These are phyloP conservation scores for Henicopernis longicauda DNA, from an alignment of 2,113 vertebrate genomes.

Conservation along the genomic window DNA sequence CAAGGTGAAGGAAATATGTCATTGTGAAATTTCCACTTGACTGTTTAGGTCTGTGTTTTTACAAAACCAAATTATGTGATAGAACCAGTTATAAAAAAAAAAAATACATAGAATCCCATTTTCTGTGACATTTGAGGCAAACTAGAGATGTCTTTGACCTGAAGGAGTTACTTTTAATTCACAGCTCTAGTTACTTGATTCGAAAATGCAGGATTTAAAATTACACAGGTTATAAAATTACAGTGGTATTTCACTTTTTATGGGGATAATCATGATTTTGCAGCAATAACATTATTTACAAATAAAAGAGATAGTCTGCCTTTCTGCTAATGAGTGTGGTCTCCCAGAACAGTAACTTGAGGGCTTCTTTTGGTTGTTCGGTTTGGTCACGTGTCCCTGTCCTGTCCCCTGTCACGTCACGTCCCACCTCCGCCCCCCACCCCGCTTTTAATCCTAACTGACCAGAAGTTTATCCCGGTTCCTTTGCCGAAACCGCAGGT, in stretches of 20 bases:
- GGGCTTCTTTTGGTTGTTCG: neutral
- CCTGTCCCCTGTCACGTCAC: neutral
- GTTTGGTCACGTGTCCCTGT: neutral
- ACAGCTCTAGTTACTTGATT: neutral
- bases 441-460: neutral
- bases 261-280: neutral
- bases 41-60: neutral
- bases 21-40: neutral
- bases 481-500: neutral
- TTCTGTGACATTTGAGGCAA: neutral
- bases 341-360: neutral
- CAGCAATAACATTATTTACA: neutral
- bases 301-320: neutral
- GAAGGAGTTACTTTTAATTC: neutral
- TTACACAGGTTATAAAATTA: neutral
- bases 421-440: rapidly evolving
- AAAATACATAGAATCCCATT: neutral
- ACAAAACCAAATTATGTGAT: neutral
- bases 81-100: neutral
- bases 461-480: neutral
- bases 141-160: neutral
- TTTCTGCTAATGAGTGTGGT: neutral
- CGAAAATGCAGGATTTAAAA: neutral
- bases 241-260: neutral
- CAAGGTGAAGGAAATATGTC: neutral